Base-by-base conservation (phyloP, 2,888 invertebrate genomes). In the Malthinus flaveolus region DNA sequence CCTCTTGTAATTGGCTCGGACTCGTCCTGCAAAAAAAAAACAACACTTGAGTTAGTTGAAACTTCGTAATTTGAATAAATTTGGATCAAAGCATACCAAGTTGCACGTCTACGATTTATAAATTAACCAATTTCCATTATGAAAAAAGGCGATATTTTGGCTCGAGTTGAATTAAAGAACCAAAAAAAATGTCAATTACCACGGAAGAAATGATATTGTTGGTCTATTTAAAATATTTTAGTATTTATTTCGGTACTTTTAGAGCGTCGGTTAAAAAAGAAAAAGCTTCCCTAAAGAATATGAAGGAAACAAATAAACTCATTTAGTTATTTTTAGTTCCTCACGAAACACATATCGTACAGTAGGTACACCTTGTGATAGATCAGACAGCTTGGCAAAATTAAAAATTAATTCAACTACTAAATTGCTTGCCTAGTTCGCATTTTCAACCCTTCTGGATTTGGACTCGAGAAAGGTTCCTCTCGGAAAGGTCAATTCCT, bases 1-100 rank as follows among this genome's bases (percentile, higher is more conserved):
- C 85, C 80, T 89, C 88, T 76, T 88, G 85, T 61, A 88, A 78
- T 72, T 85, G 86, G 63, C 87, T 83, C 11, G 89, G 88, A 74
- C 86, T 88, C 52, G 87, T 87, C 73, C 89, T 89, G 84, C 48
- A 85, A 84, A 70, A 63, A 75, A 70, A 49, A 32, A 37, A 9
- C 8, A 7, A 15, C 8, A 42, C 23, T 4, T 15, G 15, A 42
- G 15, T n/a, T 15, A 42, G n/a, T 13, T n/a, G 23, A 6, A 42
- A 10, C 39, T 15, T 42, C 15, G 13, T n/a, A 23, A 42, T 42
- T 42, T 10, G n/a, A 13, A 42, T 23, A 9, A 15, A 42, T 42
- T 15, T 42, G 23, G 39, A 42, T 42, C 39, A 42, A 42, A 42
- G 39, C 15, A 23, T 15, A 42, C 39, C 10, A 42, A 4, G 39